These are phyloP conservation scores for Stomorhina lunata DNA, from an alignment of 2,888 invertebrate species.

Conservation along the genomic window DNA sequence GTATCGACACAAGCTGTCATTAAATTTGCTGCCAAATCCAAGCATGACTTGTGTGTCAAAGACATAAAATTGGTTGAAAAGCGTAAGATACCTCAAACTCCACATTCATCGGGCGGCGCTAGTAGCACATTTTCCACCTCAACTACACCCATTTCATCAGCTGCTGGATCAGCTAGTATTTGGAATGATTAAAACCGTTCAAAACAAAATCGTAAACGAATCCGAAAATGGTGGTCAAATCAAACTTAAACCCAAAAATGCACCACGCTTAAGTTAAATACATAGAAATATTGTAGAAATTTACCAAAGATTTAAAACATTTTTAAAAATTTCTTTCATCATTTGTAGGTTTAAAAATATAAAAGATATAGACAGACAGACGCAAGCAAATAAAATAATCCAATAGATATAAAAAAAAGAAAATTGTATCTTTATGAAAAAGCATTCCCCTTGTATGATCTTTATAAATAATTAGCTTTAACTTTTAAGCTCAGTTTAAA, in stretches of 20 bases:
- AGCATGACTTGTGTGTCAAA: slow-evolving; percentile 88
- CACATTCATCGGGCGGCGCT: slow-evolving; percentile 57
- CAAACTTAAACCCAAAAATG: background rate
- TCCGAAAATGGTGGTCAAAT: background rate
- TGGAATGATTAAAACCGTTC: slow-evolving; percentile 71
- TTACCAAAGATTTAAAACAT: slow-evolving; percentile 70
- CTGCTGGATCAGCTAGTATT: slow-evolving; percentile 67
- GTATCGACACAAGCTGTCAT: slow-evolving; percentile 91
- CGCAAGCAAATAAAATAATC: slow-evolving; percentile 38
- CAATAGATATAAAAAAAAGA: slow-evolving; percentile 13
- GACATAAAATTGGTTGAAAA: slow-evolving; percentile 87
- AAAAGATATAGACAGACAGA: background rate
- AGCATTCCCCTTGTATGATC: slow-evolving; percentile 58
- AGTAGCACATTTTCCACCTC: slow-evolving; percentile 59
- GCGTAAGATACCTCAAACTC: slow-evolving; percentile 62
- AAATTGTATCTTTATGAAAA: slow-evolving; percentile 42
- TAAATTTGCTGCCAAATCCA: slow-evolving; percentile 90
- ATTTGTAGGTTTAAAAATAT: slow-evolving; percentile 19
- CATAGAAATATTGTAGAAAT: too few relatives aligned
- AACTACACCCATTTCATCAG: slow-evolving; percentile 61
- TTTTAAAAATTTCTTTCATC: slow-evolving; percentile 54
- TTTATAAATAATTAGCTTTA: slow-evolving; percentile 46
- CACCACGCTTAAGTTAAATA: slow-evolving; percentile 46
- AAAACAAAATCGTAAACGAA: background rate
- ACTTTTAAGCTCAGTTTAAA: slow-evolving; percentile 43